Base-by-base conservation (phyloP, 2,888 invertebrate genomes). In the Thereva unica region DNA sequence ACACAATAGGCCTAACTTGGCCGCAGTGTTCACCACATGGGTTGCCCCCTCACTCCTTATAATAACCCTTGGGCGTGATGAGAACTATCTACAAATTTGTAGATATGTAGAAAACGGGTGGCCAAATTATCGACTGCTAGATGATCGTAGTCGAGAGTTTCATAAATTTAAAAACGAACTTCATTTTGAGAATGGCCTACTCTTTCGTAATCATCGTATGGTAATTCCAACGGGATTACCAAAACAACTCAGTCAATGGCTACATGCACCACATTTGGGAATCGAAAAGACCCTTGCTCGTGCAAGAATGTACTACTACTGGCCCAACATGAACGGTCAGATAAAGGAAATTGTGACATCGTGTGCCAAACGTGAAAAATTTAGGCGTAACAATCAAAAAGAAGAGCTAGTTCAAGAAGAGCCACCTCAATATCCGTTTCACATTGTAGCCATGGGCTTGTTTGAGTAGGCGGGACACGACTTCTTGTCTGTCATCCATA, bases 181-280 rank as follows among this genome's bases (percentile, higher is more conserved):
- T 0, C 10, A 23, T 42, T 59, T 64, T 4, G 68, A 67, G 37
- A 44, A 70, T 40, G 68, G 40, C 7, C 12, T 71, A n/a, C 23
- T 69, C 42, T 70, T 71, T 40, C 67, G 53, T 8, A 65, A 67
- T 4, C 49, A 69, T 38, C 67, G 64, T 35, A 50, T 73, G 10
- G 59, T 74, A 47, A 68, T 73, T 10, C 73, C 75, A 0, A 41
- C 67, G 8, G 66, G 47, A 8, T 64, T 73, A 49, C 70, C 73
- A 61, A 5, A 56, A 8, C 59, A 57, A 41, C 71, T 75, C 12
- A 38, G 72, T n/a, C 66, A 56, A 4, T 69, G 70, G 68, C 66
- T 76, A 55, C 77, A 78, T 74, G 73, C 70, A 59, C 70, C 73
- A 2, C 77, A 78, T 68, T 54, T 76, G 23, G 77, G 76, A 5